Conservation (phyloP, 2,113 vertebrate genomes). For the Ameiurus melas region DNA sequence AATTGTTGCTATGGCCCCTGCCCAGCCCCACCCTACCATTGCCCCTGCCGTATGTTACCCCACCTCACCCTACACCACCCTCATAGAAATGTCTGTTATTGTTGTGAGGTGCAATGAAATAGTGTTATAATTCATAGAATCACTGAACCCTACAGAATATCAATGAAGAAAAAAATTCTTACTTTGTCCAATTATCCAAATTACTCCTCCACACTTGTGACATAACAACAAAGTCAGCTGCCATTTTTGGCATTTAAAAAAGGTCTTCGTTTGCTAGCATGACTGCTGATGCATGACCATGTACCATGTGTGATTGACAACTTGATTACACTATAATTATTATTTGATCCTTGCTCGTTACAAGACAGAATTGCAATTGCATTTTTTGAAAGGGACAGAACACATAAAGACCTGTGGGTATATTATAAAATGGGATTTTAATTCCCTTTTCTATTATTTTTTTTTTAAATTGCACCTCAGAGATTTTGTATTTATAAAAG, state of each 20-base stretch:
- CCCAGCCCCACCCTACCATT: too few species aligned
- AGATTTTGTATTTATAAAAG: background rate
- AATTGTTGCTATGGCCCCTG: background rate
- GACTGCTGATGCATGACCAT: background rate
- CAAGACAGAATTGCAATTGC: constrained; percentile 7
- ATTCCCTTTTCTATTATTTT: background rate
- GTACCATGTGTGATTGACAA: constrained; percentile 9
- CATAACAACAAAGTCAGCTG: background rate
- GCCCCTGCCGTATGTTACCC: background rate
- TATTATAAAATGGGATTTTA: background rate
- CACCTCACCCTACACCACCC: background rate
- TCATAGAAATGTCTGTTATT: background rate
- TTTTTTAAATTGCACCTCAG: background rate
- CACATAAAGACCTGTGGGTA: background rate
- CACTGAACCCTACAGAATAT: background rate
- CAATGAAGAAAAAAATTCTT: background rate
- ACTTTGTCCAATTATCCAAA: constrained; percentile 12
- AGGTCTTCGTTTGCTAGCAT: constrained; percentile 2
- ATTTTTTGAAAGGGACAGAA: constrained; percentile 1
- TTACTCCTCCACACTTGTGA: background rate
- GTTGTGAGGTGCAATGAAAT: background rate
- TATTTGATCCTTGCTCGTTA: constrained; percentile 14
- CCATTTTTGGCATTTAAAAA: constrained; percentile 4
- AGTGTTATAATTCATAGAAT: background rate
- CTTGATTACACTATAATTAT: constrained; percentile 17